Evolutionary conservation across 2,888 invertebrate genomes (phyloP).

Genomic region (Drosophila monieri): DNA sequence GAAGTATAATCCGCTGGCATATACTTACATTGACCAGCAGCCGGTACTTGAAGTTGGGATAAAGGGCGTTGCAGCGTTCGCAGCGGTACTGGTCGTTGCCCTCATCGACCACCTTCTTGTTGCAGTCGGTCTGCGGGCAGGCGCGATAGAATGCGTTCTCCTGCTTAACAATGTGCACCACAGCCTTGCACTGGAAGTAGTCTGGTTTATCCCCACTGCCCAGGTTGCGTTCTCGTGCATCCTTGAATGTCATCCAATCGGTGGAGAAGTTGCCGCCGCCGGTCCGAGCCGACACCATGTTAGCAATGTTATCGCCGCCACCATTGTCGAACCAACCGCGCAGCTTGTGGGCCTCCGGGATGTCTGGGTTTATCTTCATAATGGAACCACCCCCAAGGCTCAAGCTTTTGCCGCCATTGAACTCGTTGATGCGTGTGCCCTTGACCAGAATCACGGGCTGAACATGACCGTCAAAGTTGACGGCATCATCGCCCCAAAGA

Average conservation of each 20-base stretch:
- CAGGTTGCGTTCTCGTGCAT: slow-evolving; percentile 89
- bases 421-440: slow-evolving; percentile 93
- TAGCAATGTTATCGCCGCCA: slow-evolving; percentile 87
- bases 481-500: slow-evolving; percentile 96
- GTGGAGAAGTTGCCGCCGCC: slow-evolving; percentile 84
- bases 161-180: slow-evolving; percentile 90
- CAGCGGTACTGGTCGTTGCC: slow-evolving; percentile 95
- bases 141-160: slow-evolving; percentile 96
- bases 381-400: slow-evolving; percentile 86
- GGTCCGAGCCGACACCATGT: slow-evolving; percentile 87
- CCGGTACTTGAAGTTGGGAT: slow-evolving; percentile 93
- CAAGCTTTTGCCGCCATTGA: slow-evolving; percentile 90
- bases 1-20: background rate
- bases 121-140: slow-evolving; percentile 94
- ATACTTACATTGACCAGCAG: slow-evolving; percentile 90
- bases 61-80: slow-evolving; percentile 96
- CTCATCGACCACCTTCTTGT: slow-evolving; percentile 96
- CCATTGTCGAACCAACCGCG: slow-evolving; percentile 96
- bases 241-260: slow-evolving; percentile 91
- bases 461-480: slow-evolving; percentile 90
- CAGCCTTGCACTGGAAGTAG: slow-evolving; percentile 91
- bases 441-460: slow-evolving; percentile 95
- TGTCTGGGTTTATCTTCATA: slow-evolving; percentile 93
- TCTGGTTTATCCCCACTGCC: slow-evolving; percentile 92
- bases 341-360: slow-evolving; percentile 92